Evolutionary conservation across 2,113 vertebrate species (phyloP).

Genomic region (Myanophis thanlyinensis): DNA sequence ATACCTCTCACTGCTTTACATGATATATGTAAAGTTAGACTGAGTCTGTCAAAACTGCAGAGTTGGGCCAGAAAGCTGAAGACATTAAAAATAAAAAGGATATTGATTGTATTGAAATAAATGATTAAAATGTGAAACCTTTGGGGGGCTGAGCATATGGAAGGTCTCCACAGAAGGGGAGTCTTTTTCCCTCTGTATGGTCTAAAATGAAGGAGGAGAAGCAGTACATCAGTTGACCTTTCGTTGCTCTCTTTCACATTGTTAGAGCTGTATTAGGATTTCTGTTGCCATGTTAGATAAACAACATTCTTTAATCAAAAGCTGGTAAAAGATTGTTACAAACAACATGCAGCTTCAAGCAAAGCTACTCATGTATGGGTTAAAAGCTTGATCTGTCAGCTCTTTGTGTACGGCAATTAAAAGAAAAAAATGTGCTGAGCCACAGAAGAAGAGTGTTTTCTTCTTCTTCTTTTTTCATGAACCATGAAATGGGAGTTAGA

Average conservation of each 20-base stretch:
- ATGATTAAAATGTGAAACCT: conserved; percentile 85
- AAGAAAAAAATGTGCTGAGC: conserved; percentile 38
- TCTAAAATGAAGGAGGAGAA: conserved; percentile 99
- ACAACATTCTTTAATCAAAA: conserved; percentile 61
- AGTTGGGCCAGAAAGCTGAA: conserved; percentile 14
- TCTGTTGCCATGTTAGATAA: conserved; percentile 52
- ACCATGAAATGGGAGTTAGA: conserved; percentile 55
- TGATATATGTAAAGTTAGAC: not conserved
- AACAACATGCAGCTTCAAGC: conserved; percentile 80
- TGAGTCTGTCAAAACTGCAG: not conserved
- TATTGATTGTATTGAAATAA: conserved; percentile 44
- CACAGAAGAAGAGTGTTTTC: conserved; percentile 60
- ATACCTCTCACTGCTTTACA: not conserved
- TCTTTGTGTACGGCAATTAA: conserved; percentile 61
- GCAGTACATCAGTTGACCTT: conserved; percentile 84
- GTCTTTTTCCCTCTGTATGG: conserved; percentile 99
- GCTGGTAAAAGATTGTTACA: conserved; percentile 60
- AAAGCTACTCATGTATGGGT: conserved; percentile 67
- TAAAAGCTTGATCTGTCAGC: conserved; percentile 67
- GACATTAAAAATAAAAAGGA: conserved; percentile 47
- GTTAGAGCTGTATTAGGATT: conserved; percentile 43
- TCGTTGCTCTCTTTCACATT: conserved; percentile 54
- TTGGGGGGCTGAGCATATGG: conserved; percentile 99
- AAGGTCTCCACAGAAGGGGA: conserved; percentile 99
- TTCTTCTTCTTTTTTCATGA: conserved; percentile 52